Evolutionary conservation across 2,797 vertebrate species (phyloP).

Genomic region (Lutjanus campechanus): DNA sequence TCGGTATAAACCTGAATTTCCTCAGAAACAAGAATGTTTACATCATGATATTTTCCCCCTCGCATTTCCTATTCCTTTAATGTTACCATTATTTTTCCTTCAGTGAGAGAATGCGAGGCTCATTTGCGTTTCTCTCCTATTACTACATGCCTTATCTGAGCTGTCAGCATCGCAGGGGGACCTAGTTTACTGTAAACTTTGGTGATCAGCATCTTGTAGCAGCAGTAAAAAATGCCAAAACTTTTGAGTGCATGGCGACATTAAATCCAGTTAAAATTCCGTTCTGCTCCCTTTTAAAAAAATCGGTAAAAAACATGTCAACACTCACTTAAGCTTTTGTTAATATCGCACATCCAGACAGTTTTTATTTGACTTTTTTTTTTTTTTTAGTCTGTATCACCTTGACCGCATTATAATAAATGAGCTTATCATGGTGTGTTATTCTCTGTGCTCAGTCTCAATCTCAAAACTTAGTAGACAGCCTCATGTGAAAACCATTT

Average conservation of each 20-base stretch:
- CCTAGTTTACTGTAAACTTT: conserved; percentile 18
- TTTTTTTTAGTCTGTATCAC: background rate
- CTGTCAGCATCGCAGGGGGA: conserved; percentile 12
- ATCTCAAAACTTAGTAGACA: background rate
- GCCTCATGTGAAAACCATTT: too few relatives aligned
- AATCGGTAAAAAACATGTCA: background rate
- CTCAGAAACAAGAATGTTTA: background rate
- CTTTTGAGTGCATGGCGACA: background rate
- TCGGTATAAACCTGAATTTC: background rate
- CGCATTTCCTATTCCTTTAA: background rate
- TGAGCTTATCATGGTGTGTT: background rate
- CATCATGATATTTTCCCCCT: background rate
- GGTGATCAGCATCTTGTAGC: conserved; percentile 20
- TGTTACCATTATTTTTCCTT: background rate
- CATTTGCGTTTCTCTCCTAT: conserved; percentile 3
- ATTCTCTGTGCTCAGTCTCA: background rate
- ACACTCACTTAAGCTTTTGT: background rate
- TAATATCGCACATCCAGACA: background rate
- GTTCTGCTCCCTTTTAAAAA: background rate
- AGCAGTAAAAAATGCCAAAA: background rate
- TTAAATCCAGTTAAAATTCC: background rate
- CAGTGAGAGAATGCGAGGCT: background rate
- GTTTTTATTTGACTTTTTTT: background rate
- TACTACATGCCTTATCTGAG: conserved; percentile 22
- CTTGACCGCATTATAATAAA: background rate